Evolutionary conservation across 2,888 invertebrate genomes (phyloP).

Genomic region (Caenorhabditis imperialis): DNA sequence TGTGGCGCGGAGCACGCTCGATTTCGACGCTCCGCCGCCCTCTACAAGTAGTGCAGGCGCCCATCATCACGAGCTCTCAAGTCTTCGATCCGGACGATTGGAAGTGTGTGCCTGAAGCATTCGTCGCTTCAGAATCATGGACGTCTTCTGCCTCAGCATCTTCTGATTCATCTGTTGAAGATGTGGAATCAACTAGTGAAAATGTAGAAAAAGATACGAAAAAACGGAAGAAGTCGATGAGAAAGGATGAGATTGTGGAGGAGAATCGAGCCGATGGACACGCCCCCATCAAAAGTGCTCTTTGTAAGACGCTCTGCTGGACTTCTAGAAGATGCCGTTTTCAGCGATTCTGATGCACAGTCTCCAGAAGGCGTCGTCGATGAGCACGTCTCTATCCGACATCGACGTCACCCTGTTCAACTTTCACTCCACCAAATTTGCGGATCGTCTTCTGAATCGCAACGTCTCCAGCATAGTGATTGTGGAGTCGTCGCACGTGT

Average conservation of each 20-base stretch:
- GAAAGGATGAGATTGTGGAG: constrained; percentile 13
- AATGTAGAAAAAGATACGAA: neutral
- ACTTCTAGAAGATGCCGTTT: neutral
- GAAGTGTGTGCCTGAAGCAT: constrained; percentile 6
- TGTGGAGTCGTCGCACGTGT: constrained; percentile 53
- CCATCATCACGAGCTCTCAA: neutral
- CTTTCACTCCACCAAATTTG: constrained; percentile 56
- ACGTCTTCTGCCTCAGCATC: neutral
- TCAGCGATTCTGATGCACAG: constrained; percentile 48
- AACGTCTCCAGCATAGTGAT: constrained; percentile 51
- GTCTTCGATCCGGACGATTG: constrained; percentile 27
- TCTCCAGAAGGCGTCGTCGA: constrained; percentile 37
- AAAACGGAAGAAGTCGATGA: constrained; percentile 1
- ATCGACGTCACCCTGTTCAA: constrained; percentile 56
- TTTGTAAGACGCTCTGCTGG: constrained; percentile 20
- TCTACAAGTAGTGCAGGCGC: neutral
- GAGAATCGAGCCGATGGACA: constrained; percentile 54
- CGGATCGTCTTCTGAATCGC: constrained; percentile 47
- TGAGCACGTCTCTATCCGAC: constrained; percentile 50
- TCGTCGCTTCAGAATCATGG: neutral
- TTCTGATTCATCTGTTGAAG: neutral
- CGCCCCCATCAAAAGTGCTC: constrained; percentile 50
- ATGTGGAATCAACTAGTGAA: no score
- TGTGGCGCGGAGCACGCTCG: constrained; percentile 1
- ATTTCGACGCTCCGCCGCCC: neutral